phyloP scores from a whole-genome alignment of 2,888 invertebrate genomes.

The Tetranychus piercei region DNA sequence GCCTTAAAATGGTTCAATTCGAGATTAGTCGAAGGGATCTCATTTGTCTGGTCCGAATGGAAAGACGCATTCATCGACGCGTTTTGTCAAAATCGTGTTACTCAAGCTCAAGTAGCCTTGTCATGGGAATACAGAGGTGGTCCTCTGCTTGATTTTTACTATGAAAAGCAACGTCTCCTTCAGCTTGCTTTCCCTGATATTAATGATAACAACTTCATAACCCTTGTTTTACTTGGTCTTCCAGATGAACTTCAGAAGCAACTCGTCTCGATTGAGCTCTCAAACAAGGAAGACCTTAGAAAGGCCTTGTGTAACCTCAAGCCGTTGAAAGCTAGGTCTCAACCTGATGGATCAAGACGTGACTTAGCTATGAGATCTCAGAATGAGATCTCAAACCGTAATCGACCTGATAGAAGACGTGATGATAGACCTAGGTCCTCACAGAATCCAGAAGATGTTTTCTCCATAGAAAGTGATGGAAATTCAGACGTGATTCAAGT shows the following conservation, averaged over 20 bases:
- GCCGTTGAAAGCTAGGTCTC: background rate
- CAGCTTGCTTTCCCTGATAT: background rate
- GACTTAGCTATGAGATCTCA: too few relatives aligned
- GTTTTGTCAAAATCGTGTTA: background rate
- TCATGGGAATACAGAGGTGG: background rate
- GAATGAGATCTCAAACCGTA: too few relatives aligned
- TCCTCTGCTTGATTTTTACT: background rate
- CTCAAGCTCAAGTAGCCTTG: background rate
- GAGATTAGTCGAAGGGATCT: background rate
- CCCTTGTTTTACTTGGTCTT: background rate
- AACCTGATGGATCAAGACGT: too few relatives aligned
- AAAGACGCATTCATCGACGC: background rate
- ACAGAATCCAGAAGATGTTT: too few relatives aligned
- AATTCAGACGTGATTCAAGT: too few relatives aligned
- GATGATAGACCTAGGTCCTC: too few relatives aligned
- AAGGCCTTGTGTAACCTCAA: background rate
- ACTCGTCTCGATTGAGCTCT: background rate
- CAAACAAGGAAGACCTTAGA: background rate
- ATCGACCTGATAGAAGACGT: too few relatives aligned
- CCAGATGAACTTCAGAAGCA: slow-evolving; percentile 3
- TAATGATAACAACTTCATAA: background rate
- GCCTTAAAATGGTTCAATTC: slow-evolving; percentile 1
- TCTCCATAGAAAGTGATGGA: too few relatives aligned
- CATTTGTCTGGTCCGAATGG: background rate
- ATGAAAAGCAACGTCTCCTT: slow-evolving; percentile 6